A percentile compares a stretch with the other conserved stretches of the same genome.
These are phyloP conservation scores for Telmatherina bonti DNA, from an alignment of 2,797 vertebrate species.

Conservation along the genomic window DNA sequence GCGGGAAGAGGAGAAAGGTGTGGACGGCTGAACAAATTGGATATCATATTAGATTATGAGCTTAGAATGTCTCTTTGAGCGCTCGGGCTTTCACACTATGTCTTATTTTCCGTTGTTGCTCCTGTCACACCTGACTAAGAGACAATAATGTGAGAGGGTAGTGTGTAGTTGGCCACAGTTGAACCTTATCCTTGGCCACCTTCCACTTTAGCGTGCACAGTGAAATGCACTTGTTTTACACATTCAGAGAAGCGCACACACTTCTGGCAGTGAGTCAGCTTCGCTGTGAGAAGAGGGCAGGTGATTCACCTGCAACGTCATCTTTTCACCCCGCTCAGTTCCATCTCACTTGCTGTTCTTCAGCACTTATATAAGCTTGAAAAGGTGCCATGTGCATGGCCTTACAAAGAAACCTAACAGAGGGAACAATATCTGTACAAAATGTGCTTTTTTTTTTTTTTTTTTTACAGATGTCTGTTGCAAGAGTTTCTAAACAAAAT, in stretches of 20 bases:
- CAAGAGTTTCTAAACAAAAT: background rate
- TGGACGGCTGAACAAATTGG: conserved; percentile 63
- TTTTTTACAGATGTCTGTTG: no score
- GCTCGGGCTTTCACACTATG: conserved; percentile 45
- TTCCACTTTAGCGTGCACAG: conserved; percentile 26
- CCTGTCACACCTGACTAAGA: conserved; percentile 52
- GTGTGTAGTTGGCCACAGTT: conserved; percentile 30
- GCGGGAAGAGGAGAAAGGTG: conserved; percentile 10
- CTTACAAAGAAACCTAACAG: conserved; percentile 4
- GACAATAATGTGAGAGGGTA: conserved; percentile 52
- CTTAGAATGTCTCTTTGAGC: conserved; percentile 53
- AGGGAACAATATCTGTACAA: conserved; percentile 1
- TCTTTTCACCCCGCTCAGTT: conserved; percentile 19
- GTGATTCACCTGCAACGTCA: conserved; percentile 35
- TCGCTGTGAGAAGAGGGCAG: conserved; percentile 15
- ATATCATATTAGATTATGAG: conserved; percentile 68
- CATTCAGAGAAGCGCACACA: conserved; percentile 5
- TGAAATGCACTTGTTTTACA: background rate
- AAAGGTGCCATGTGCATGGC: conserved; percentile 13
- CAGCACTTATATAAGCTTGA: conserved; percentile 1
- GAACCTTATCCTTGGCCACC: conserved; percentile 45
- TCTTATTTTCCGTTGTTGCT: conserved; percentile 33
- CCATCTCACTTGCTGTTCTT: conserved; percentile 34
- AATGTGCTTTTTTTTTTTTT: no score
- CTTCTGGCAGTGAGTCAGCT: conserved; percentile 24